Base-by-base conservation (phyloP, 2,888 invertebrate genomes). In the Carterocephalus palaemon region DNA sequence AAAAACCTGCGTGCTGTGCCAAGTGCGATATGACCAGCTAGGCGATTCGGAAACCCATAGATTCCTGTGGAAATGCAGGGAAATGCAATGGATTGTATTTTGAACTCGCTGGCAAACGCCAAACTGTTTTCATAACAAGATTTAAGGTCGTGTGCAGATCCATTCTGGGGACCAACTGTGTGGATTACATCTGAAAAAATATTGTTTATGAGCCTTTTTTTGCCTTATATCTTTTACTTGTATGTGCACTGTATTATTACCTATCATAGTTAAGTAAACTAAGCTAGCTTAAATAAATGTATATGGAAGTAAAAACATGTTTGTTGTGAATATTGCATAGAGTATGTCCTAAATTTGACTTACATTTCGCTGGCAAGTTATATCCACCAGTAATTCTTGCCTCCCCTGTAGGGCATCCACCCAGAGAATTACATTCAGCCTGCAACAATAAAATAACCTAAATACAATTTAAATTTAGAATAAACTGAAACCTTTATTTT, bases 41-140 rank as follows among this genome's bases (percentile, higher is more conserved):
- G 75, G 48, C 90, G 89, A 67, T 92, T 92, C 0, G 96, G 96
- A 72, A 95, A 97, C 0, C 95, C 95, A 70, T 95, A 96, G 50
- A 96, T 89, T n/a, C 97, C 97, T 2, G 97, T 97, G 0, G 95
- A 94, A 64, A 97, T 94, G 67, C 96, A 96, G 0, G 96, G 96
- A 68, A 96, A 96, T 0, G 96, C 95, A 31, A 95, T 89, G 3
- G 92, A 88, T 32, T 82, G 81, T 1, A 95, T 60, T 1, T 89
- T 72, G 51, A 92, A 86, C 17, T 89, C 73, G 7, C 77, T 63
- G 40, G 89, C 88, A 8, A 91, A 53, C 0, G 89, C 69, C 0
- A 96, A 77, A 61, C 91, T 89, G 9, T 90, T 92, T 40, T 87
- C 77, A 65, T 97, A 97, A 67, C 95, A 95, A 0, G 89, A 88